These are phyloP conservation scores for Perca flavescens DNA, from an alignment of 2,113 vertebrate genomes.

Conservation along the genomic window DNA sequence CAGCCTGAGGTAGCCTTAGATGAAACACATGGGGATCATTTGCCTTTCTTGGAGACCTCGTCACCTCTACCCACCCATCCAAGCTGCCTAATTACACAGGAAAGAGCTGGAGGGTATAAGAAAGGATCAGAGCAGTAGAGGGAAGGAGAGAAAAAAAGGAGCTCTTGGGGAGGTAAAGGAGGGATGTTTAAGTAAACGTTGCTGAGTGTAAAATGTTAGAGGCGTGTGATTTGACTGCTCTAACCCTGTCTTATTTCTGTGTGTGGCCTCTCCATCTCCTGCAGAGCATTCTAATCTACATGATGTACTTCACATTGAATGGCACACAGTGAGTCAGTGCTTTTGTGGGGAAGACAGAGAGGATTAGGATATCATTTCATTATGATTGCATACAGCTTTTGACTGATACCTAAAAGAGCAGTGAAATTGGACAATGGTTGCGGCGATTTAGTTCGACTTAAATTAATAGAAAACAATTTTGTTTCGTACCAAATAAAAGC, in stretches of 20 bases:
- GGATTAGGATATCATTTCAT: slow-evolving; percentile 69
- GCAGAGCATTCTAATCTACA: slow-evolving; percentile 35
- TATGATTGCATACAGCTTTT: slow-evolving; percentile 46
- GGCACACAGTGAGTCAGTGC: slow-evolving; percentile 35
- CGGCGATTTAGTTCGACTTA: slow-evolving; percentile 22
- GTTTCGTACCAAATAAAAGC: slow-evolving; percentile 33
- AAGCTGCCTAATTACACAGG: slow-evolving; percentile 70
- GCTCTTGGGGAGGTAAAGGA: slow-evolving; percentile 31
- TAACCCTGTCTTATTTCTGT: slow-evolving; percentile 11
- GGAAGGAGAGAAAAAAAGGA: slow-evolving; percentile 36
- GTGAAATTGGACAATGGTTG: slow-evolving; percentile 36
- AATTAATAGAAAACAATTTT: slow-evolving; percentile 34
- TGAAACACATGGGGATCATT: slow-evolving; percentile 57
- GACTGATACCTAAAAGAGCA: slow-evolving; percentile 56
- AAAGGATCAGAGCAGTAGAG: slow-evolving; percentile 17
- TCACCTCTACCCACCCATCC: slow-evolving; percentile 68
- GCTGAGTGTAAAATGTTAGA: slow-evolving; percentile 37
- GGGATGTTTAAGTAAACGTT: slow-evolving; percentile 39
- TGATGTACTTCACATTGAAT: slow-evolving; percentile 35
- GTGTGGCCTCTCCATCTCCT: slow-evolving; percentile 20
- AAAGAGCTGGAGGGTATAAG: slow-evolving; percentile 58
- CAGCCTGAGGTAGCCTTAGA: slow-evolving; percentile 52
- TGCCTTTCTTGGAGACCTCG: slow-evolving; percentile 59
- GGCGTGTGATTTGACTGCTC: slow-evolving; percentile 1
- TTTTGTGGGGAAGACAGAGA: slow-evolving; percentile 43